phyloP scores from a whole-genome alignment of 2,113 vertebrate genomes.

The Trematomus loennbergii region DNA sequence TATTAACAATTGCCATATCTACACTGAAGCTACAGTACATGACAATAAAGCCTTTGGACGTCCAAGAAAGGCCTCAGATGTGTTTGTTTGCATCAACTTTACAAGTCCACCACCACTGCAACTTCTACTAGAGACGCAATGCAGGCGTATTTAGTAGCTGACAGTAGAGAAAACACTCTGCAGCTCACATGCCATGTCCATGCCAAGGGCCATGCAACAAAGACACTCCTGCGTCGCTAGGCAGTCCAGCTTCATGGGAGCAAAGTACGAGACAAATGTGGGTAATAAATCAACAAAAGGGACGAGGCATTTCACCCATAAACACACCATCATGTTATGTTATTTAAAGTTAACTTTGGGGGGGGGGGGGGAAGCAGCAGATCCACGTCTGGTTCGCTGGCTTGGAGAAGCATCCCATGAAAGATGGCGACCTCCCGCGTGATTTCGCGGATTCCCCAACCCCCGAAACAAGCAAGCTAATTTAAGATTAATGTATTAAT shows the following conservation, averaged over 20 bases:
- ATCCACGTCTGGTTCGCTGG: constrained; percentile 35
- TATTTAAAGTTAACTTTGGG: constrained; percentile 17
- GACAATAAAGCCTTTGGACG: too few species aligned
- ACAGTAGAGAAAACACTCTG: constrained; percentile 26
- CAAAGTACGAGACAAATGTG: neutral
- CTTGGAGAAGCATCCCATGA: constrained; percentile 67
- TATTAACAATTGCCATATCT: too few species aligned
- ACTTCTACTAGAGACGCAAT: constrained; percentile 59
- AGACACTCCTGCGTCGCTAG: constrained; percentile 23
- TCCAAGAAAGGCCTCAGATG: neutral
- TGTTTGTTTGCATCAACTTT: neutral
- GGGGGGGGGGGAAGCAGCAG: constrained; percentile 35
- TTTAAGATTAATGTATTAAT: too few species aligned
- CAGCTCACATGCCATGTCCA: constrained; percentile 57
- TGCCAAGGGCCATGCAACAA: constrained; percentile 23
- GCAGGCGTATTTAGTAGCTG: constrained; percentile 62
- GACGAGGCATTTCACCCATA: too few species aligned
- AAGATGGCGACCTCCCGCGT: constrained; percentile 82
- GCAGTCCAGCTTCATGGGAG: neutral
- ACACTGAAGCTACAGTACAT: too few species aligned
- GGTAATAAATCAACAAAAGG: neutral
- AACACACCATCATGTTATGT: neutral
- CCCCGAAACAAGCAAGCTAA: constrained; percentile 25
- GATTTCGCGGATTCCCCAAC: constrained; percentile 61
- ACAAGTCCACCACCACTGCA: neutral